These are phyloP conservation scores for Ormia ochracea DNA, from an alignment of 2,888 invertebrate genomes.

Conservation along the genomic window DNA sequence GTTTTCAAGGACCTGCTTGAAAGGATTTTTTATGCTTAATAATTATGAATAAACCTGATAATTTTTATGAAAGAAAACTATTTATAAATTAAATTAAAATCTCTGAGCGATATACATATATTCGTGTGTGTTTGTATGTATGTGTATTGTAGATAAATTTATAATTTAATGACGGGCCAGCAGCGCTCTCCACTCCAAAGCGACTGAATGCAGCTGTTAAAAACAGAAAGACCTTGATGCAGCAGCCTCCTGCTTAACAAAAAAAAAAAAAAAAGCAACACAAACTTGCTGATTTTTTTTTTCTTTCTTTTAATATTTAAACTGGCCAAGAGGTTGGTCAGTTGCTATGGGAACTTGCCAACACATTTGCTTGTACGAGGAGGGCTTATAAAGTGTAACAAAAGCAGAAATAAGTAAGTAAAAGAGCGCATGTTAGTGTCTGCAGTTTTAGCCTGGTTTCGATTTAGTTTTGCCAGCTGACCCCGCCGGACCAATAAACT, in stretches of 20 bases:
- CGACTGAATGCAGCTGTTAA: constrained; percentile 40
- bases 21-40: not conserved
- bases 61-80: constrained; percentile 6
- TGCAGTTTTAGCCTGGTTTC: constrained; percentile 59
- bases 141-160: not conserved
- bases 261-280: constrained; percentile 3
- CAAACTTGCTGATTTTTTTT: not conserved
- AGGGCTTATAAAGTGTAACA: constrained; percentile 17
- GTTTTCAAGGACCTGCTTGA: not conserved
- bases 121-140: not conserved
- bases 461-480: constrained; percentile 39
- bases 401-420: not conserved
- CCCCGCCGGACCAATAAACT: constrained; percentile 58
- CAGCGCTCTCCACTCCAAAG: not conserved
- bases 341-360: constrained; percentile 56
- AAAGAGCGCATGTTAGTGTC: constrained; percentile 32
- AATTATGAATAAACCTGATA: constrained; percentile 19
- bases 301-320: constrained; percentile 2
- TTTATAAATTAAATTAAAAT: constrained; percentile 21
- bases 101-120: no score
- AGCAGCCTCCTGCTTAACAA: constrained; percentile 19
- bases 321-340: constrained; percentile 1
- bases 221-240: constrained; percentile 47
- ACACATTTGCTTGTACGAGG: constrained; percentile 8
- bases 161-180: constrained; percentile 19